Percentiles rank a stretch among this genome's conserved stretches.
phyloP scores from a whole-genome alignment of 2,113 vertebrate species.

The Anser brachyrhynchus region DNA sequence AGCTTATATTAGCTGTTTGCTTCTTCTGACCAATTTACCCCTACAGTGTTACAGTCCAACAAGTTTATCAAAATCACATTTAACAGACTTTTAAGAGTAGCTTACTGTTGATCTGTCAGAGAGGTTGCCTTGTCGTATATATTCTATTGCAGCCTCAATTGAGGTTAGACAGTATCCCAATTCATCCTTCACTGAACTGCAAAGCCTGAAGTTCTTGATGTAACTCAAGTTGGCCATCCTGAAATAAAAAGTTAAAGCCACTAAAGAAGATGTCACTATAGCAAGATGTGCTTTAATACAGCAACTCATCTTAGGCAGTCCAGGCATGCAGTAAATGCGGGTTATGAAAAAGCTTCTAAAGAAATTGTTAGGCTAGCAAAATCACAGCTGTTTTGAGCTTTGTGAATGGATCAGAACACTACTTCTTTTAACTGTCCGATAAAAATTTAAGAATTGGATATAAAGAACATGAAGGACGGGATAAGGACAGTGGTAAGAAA shows the following conservation, averaged over 20 bases:
- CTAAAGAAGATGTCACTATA: neutral
- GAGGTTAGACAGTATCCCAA: conserved; percentile 96
- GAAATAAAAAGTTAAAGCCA: neutral
- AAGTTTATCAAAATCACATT: neutral
- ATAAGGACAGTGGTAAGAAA: neutral
- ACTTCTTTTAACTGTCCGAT: neutral
- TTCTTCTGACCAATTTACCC: neutral
- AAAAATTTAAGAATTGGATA: neutral
- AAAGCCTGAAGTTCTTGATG: conserved; percentile 95
- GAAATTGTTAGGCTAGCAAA: neutral
- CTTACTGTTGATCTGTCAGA: conserved; percentile 77
- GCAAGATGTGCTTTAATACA: neutral
- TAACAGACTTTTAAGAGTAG: neutral
- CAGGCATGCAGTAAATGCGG: neutral
- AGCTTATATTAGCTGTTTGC: neutral
- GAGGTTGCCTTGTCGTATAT: conserved; percentile 91
- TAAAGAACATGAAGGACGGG: neutral
- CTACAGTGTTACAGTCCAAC: neutral
- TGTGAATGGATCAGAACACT: neutral
- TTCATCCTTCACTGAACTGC: conserved; percentile 90
- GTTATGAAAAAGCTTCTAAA: neutral
- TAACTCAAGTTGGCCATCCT: conserved; percentile 99
- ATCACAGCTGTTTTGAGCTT: neutral
- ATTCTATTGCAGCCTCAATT: conserved; percentile 91
- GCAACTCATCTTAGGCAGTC: neutral